Base-by-base conservation (phyloP, 1,140 invertebrate genomes). In the Caenorhabditis latens region DNA sequence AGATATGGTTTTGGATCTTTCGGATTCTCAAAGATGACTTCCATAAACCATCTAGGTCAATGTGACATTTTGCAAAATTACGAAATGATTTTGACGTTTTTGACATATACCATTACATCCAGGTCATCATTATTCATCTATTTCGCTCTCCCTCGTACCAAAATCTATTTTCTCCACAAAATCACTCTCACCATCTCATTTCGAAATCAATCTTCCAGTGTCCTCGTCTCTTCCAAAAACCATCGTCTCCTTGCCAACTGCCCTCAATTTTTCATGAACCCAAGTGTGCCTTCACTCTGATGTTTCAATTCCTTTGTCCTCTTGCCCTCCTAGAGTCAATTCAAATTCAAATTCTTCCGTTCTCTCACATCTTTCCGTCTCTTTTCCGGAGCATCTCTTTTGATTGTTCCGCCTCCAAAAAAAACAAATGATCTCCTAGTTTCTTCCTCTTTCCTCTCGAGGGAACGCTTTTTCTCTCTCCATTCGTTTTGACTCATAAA, bases 291-390 rank as follows among this genome's bases (percentile, higher is more conserved):
- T 14, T 21, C 24, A 6, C 32, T 32, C 32, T 32, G 50, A 8
- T 71, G 67, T 71, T 46, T 71, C 71, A 79, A 50, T 79, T 79
- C 71, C 71, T 79, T 79, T 79, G 71, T 79, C 46, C 71, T 24
- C 46, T 79, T 63, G 61, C 24, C 61, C 21, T 63, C 24, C 65
- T 42, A 40, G 43, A 79, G n/a, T 53, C 9, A 79, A 79, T 79
- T 79, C 46, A 79, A 79, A 79, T 79, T 79, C 24, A 40, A 63
- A 63, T 40, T 63, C 61, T 32, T 11, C 11, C 16, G 16, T 16
- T 53, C 5, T 53, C 50, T n/a, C 16, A 61, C 19, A n/a, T 21
- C 21, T n/a, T 46, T 16, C 4, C 40, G 19, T 71, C 46, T 43
- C 42, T 43, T 14, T 63, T 32, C 61, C 24, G 32, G 24, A 63